Conservation (phyloP, 2,797 vertebrate genomes). For the Macropodus opercularis region DNA sequence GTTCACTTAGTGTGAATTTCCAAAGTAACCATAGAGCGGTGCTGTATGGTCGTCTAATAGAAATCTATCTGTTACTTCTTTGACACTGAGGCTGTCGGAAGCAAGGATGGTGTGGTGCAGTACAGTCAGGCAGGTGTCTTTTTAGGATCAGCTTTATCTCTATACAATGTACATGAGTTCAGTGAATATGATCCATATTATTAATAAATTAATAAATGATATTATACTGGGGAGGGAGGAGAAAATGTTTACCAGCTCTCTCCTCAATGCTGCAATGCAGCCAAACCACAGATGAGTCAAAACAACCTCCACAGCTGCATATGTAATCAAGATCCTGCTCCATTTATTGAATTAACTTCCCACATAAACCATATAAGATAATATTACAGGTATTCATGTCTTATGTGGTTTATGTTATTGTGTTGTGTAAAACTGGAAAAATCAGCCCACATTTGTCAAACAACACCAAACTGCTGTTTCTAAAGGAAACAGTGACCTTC, state of each 20-base stretch:
- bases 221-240: background rate
- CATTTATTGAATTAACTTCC: constrained; percentile 19
- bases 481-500: no score
- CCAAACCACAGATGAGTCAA: constrained; percentile 25
- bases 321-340: constrained; percentile 27
- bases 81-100: background rate
- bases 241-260: constrained; percentile 16
- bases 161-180: no score
- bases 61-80: constrained; percentile 41
- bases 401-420: constrained; percentile 34
- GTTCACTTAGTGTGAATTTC: background rate
- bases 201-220: background rate
- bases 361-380: no score
- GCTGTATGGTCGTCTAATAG: background rate
- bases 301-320: constrained; percentile 39
- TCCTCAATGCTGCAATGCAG: constrained; percentile 33
- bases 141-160: background rate
- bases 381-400: constrained; percentile 29
- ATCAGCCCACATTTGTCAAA: constrained; percentile 18
- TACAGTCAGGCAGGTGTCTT: background rate
- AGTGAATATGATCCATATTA: background rate
- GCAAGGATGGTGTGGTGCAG: constrained; percentile 1
- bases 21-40: constrained; percentile 28
- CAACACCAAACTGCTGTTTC: constrained; percentile 32
- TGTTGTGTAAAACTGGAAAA: constrained; percentile 8